Percentiles rank a stretch among this genome's conserved stretches.
Conservation (phyloP, 2,113 vertebrate species). For the Cavia porcellus region DNA sequence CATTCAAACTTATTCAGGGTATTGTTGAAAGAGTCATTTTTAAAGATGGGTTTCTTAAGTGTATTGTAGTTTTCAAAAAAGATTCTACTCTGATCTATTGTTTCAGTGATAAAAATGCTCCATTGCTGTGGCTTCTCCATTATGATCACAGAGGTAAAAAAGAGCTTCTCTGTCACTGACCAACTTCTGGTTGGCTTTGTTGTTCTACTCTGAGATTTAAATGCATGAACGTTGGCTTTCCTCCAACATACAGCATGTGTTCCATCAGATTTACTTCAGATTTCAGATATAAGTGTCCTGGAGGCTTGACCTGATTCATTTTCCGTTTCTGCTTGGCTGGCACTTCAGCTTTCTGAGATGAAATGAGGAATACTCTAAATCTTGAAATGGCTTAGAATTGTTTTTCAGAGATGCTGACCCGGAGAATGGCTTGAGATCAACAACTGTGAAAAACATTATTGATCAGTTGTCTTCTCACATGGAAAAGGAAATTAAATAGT, state of each 20-base stretch:
- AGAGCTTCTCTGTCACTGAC: neutral
- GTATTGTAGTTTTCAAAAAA: neutral
- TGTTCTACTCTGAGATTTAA: neutral
- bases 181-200: rapidly evolving
- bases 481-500: neutral
- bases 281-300: neutral
- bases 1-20: neutral
- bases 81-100: neutral
- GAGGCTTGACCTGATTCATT: neutral
- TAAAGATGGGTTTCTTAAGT: neutral
- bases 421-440: neutral
- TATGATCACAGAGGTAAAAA: neutral
- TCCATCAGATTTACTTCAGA: neutral
- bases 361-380: neutral
- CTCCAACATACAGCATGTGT: neutral
- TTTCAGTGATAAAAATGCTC: neutral
- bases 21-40: constrained; percentile 2
- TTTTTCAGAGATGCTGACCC: neutral
- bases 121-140: neutral
- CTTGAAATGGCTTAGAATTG: neutral
- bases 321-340: neutral
- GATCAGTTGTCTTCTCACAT: neutral
- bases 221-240: neutral
- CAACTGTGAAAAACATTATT: neutral
- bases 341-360: neutral